A percentile compares a stretch with the other conserved stretches of the same genome.
These are phyloP conservation scores for Cuniculus paca DNA, from an alignment of 2,797 vertebrate species.

Conservation along the genomic window DNA sequence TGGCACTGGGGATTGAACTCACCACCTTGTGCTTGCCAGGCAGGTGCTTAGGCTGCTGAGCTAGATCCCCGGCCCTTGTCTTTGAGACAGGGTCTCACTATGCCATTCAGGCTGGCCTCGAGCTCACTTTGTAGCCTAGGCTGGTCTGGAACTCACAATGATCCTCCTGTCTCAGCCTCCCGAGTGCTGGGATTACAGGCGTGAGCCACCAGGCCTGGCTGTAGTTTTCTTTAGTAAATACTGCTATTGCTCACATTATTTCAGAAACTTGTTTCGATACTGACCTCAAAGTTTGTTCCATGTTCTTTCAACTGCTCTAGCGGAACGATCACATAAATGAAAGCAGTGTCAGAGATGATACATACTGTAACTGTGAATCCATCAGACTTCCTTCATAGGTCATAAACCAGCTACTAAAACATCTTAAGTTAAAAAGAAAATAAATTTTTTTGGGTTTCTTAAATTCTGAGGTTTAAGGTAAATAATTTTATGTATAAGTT, in stretches of 20 bases:
- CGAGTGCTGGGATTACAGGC: neutral
- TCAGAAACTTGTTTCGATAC: neutral
- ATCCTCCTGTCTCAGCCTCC: neutral
- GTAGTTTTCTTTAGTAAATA: neutral
- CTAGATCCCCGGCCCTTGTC: too few species aligned
- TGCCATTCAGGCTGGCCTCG: too few species aligned
- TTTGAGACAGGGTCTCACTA: too few species aligned
- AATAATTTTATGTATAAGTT: constrained; percentile 25
- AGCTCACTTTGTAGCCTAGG: too few species aligned
- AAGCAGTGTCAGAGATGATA: neutral
- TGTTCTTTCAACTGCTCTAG: neutral
- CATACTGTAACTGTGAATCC: neutral
- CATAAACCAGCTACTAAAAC: constrained; percentile 14
- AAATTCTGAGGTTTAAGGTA: neutral
- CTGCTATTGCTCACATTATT: neutral
- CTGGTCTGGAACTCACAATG: too few species aligned
- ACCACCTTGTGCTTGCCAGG: too few species aligned
- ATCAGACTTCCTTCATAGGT: neutral
- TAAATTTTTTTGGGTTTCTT: constrained; percentile 13
- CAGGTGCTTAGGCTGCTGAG: too few species aligned
- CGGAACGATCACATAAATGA: neutral
- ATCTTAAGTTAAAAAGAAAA: neutral
- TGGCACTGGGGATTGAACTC: too few species aligned
- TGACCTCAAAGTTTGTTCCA: constrained; percentile 20
- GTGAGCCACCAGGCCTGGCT: neutral